phyloP scores from a whole-genome alignment of 1,140 invertebrate species.

The Rhizoglyphus robini region DNA sequence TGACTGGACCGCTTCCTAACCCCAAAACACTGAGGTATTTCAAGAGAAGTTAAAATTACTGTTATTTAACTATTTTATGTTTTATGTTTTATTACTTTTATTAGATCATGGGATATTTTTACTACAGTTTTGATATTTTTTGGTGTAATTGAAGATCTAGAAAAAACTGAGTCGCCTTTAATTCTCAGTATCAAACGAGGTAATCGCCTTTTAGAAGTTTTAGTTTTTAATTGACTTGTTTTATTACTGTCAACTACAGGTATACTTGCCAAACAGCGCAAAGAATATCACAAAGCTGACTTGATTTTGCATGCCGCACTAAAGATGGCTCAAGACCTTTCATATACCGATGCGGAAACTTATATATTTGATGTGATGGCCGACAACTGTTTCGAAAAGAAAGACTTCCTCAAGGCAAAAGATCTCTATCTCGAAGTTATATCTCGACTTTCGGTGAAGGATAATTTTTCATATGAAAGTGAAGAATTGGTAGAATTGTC shows the following conservation, averaged over 20 bases:
- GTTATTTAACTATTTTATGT: too few species aligned
- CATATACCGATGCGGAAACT: constrained; percentile 56
- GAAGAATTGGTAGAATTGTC: constrained; percentile 61
- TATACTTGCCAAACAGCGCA: constrained; percentile 41
- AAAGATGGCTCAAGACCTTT: constrained; percentile 60
- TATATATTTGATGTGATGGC: constrained; percentile 82
- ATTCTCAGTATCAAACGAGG: constrained; percentile 57
- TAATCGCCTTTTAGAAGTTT: too few species aligned
- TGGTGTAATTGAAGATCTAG: neutral
- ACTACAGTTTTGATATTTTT: neutral
- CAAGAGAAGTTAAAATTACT: too few species aligned
- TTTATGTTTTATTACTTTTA: too few species aligned
- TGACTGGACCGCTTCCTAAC: too few species aligned
- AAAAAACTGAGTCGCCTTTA: constrained; percentile 45
- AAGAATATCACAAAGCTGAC: constrained; percentile 64
- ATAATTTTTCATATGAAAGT: constrained; percentile 53
- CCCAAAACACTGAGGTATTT: too few species aligned
- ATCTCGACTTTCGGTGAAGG: constrained; percentile 51
- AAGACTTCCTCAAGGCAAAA: constrained; percentile 65
- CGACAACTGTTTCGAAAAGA: constrained; percentile 63
- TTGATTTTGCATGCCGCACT: constrained; percentile 66
- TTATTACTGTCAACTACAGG: constrained; percentile 23
- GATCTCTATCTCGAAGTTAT: constrained; percentile 64
- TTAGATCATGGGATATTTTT: neutral
- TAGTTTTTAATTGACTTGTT: neutral